phyloP scores from a whole-genome alignment of 2,113 vertebrate species.

The Cebidichthys violaceus region DNA sequence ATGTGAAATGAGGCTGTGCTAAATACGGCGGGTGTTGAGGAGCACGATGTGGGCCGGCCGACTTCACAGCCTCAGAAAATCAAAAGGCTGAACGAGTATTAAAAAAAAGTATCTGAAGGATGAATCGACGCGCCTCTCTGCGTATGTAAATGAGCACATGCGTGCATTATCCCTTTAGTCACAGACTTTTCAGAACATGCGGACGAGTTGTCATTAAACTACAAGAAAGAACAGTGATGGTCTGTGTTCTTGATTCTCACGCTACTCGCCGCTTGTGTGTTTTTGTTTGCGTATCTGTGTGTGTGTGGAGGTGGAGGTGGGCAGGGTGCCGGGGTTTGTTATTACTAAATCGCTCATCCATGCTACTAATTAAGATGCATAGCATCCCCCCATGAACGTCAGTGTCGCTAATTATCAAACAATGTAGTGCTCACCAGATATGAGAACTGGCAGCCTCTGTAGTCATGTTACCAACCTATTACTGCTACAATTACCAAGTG shows the following conservation, averaged over 20 bases:
- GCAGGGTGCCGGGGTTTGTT: constrained; percentile 77
- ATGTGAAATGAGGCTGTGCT: constrained; percentile 79
- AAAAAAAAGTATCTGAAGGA: constrained; percentile 46
- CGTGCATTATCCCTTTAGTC: constrained; percentile 39
- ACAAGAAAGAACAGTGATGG: neutral
- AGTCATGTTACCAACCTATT: constrained; percentile 83
- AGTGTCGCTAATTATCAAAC: constrained; percentile 83
- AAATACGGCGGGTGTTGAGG: constrained; percentile 70
- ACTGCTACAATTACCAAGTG: constrained; percentile 80
- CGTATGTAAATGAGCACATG: constrained; percentile 10
- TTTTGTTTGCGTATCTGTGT: constrained; percentile 12
- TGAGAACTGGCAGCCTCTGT: constrained; percentile 83
- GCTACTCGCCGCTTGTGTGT: neutral
- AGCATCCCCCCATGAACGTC: constrained; percentile 79
- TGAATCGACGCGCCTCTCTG: constrained; percentile 25
- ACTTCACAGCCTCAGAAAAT: constrained; percentile 64
- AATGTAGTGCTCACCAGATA: constrained; percentile 82
- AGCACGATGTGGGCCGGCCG: constrained; percentile 56
- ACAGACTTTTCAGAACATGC: constrained; percentile 40
- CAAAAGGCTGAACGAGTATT: constrained; percentile 61
- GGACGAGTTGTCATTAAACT: constrained; percentile 35
- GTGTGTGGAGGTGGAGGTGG: constrained; percentile 69
- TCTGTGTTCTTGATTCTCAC: constrained; percentile 15
- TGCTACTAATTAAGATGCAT: constrained; percentile 83
- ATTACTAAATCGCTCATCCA: constrained; percentile 80